A percentile compares a stretch with the other conserved stretches of the same genome.
These are phyloP conservation scores for Acridotheres tristis DNA, from an alignment of 2,797 vertebrate genomes.

Conservation along the genomic window DNA sequence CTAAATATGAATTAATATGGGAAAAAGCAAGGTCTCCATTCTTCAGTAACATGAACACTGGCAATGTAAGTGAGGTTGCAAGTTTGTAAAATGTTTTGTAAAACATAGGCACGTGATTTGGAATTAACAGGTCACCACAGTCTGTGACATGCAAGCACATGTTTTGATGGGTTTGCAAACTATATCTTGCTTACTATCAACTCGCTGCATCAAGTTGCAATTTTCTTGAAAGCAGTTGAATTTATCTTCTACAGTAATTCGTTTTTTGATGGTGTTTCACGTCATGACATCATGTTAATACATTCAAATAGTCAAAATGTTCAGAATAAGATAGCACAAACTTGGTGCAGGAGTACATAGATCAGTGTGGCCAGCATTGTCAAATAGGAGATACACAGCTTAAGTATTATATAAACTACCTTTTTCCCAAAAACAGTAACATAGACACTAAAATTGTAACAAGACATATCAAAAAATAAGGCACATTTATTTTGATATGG, in stretches of 20 bases:
- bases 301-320: conserved; percentile 81
- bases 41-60: conserved; percentile 24
- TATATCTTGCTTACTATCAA: conserved; percentile 43
- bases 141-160: conserved; percentile 47
- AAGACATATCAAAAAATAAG: conserved; percentile 85
- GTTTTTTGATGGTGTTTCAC: conserved; percentile 40
- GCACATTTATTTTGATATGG: conserved; percentile 84
- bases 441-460: conserved; percentile 77
- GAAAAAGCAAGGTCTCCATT: neutral
- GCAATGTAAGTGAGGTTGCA: conserved; percentile 28
- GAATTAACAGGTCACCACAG: conserved; percentile 46
- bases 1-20: conserved; percentile 1
- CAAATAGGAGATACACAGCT: conserved; percentile 68
- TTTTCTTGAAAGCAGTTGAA: conserved; percentile 71
- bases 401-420: conserved; percentile 69
- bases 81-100: conserved; percentile 46
- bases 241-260: conserved; percentile 58
- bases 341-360: conserved; percentile 68
- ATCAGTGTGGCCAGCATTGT: conserved; percentile 73
- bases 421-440: conserved; percentile 55
- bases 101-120: conserved; percentile 71
- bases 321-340: conserved; percentile 68
- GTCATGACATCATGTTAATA: conserved; percentile 71
- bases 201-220: conserved; percentile 57
- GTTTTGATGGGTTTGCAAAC: conserved; percentile 28